Base-by-base conservation (phyloP, 2,797 vertebrate species). In the Gadopsis marmoratus region DNA sequence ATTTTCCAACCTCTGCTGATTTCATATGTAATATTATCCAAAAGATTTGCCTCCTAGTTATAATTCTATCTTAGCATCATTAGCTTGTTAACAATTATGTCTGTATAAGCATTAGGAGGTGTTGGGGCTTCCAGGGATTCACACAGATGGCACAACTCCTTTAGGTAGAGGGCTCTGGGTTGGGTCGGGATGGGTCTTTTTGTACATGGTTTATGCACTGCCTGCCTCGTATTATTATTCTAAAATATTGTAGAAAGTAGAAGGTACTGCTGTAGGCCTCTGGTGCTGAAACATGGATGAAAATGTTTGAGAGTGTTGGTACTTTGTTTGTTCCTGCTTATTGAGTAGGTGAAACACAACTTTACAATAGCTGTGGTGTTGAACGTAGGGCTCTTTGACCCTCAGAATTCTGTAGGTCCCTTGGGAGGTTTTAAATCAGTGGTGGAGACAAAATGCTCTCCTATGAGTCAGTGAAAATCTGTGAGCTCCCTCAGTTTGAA, bases 201-300 rank as follows among this genome's bases (percentile, higher is more conserved):
- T 95, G 89, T 96, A 95, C 93, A 93, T 95, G 95, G 94, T 96
- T 94, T 95, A 96, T 96, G 96, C 96, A 96, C 95, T 96, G 96
- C 95, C 96, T 96, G 96, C 95, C 95, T 96, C 89, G 94, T 94
- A 94, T 95, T 94, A 94, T 88, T 93, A 92, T 64, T 90, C 90
- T 87, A 89, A 92, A 90, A 90, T 93, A 93, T 91, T 66, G 88
- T 94, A 94, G 94, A 94, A 91, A 82, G 94, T 96, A 96, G 96
- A 95, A 82, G 86, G 89, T 95, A 93, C 92, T 90, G 90, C 87
- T 68, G 84, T 95, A 92, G 93, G 93, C 90, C 92, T 94, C 92
- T 93, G 93, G 93, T 93, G 95, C 95, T 94, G 95, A 92, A 90
- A 93, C 84, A 91, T 89, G 85, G 85, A 89, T 73, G 69, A 78